Base-by-base conservation (phyloP, 2,888 invertebrate genomes). In the Sphinx pinastri region DNA sequence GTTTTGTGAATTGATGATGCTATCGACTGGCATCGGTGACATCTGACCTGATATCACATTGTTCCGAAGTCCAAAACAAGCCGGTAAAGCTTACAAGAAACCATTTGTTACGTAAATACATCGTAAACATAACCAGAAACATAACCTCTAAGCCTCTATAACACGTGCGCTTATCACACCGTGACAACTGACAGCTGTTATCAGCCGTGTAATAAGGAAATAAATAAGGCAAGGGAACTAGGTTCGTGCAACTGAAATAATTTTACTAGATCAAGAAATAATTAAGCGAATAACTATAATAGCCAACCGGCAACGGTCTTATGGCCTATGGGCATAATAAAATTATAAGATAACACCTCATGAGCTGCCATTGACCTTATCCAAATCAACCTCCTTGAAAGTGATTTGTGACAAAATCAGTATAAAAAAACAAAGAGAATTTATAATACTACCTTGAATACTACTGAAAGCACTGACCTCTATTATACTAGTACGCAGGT, bases 1-100 rank as follows among this genome's bases (percentile, higher is more conserved):
- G 75, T 71, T 66, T 75, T 70, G 74, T 60, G 70, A 75, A 58
- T 70, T 73, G 70, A 73, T 71, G 70, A 58, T 67, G 78, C 74
- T 90, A 90, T 88, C 88, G 79, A 81, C 79, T 71, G 72, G 71
- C 68, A 57, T 75, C 72, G 77, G 72, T 85, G 88, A 89, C 90
- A 89, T 88, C 75, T 90, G 91, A 92, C 89, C 92, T 78, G 73
- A 76, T 79, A 77, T 78, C 74, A 70, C 74, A 73, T 72, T 78
- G 81, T 81, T 81, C 82, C 82, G 81, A 77, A 76, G 83, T 81
- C 82, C 76, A 75, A 81, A 76, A 78, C 76, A 67, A 71, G 73
- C 75, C 73, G 75, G 77, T 77, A 75, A 69, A 72, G 70, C 19
- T 67, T 52, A 66, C 31, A 68, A 63, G 52, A 52, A 71, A 71